Base-by-base conservation (phyloP, 1,140 invertebrate species). In the Magallana angulata region DNA sequence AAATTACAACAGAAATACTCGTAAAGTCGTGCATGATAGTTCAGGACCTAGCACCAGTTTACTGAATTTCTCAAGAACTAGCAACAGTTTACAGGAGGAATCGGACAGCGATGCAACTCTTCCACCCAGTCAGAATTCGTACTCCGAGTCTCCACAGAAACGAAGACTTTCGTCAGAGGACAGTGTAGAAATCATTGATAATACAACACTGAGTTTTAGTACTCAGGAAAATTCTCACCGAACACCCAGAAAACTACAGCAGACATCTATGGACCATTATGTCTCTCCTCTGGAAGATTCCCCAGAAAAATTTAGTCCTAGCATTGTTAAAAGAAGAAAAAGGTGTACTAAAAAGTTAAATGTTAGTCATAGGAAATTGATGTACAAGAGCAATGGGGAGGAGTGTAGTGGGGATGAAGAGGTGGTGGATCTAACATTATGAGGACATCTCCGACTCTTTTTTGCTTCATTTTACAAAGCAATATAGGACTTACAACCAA, bases 21-120 rank as follows among this genome's bases (percentile, higher is more conserved):
- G 2, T 48, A 48, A 48, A 48, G 36, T 5, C 36, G 5, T 48
- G 36, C 36, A 48, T 48, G 36, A 48, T 48, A 48, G 5, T 48
- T 5, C 36, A 4, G 36, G 36, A 48, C 36, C 68, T 12, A 30
- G 24, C 18, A 76, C 68, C 24, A 76, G 68, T 76, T 30, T 76
- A 36, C 24, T 5, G 24, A 9, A 36, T 76, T 18, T 76, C 14
- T 12, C 68, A 9, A 30, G 68, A 24, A 76, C 24, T 0, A 36
- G 9, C 36, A 12, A 30, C 68, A 76, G 68, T 30, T 76, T 76
- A 36, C 8, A 16, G 7, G 81, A 82, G 16, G 81, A 82, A 9
- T 82, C 81, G 9, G 85, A 87, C 80, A 87, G 85, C 18, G 85
- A 87, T 57, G 62, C 81, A 7, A 87, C 85, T 7, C 81, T 87